Evolutionary conservation across 2,113 vertebrate genomes (phyloP).

Genomic region (Meleagris gallopavo): DNA sequence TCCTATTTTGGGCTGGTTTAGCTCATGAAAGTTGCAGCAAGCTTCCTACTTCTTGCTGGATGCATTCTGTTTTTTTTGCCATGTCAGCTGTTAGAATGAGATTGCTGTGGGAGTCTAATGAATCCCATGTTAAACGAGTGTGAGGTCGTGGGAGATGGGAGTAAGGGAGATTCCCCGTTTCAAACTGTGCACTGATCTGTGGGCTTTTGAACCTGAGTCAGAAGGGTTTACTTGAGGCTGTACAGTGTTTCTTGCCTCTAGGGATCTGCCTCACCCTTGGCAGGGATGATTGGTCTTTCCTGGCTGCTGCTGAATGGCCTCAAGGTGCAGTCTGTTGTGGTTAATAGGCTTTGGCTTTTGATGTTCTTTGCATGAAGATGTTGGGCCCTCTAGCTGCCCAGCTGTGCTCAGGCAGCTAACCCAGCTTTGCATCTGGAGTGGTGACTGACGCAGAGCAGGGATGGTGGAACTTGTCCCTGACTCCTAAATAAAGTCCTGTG

Average conservation of each 20-base stretch:
- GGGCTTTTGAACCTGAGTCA: not conserved
- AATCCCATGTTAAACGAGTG: not conserved
- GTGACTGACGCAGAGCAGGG: not conserved
- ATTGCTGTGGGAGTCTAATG: not conserved
- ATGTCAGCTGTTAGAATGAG: not conserved
- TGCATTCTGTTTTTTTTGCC: not conserved
- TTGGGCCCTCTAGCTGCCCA: fast-evolving
- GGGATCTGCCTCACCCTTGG: not conserved
- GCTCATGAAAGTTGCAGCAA: not conserved
- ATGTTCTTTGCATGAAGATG: not conserved
- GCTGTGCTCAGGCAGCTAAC: not conserved
- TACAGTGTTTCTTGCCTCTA: fast-evolving
- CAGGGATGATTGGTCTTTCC: not conserved
- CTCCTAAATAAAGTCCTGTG: not conserved
- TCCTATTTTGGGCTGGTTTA: not conserved
- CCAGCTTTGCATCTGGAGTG: fast-evolving
- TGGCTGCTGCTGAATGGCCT: not conserved
- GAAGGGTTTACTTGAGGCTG: not conserved
- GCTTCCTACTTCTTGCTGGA: not conserved
- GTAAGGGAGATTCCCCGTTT: not conserved
- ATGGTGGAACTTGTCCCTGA: not conserved
- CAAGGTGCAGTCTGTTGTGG: not conserved
- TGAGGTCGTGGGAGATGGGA: not conserved
- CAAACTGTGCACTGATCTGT: not conserved
- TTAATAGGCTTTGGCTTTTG: not conserved